Base-by-base conservation (phyloP, 2,888 invertebrate species). In the Cepaea hortensis region DNA sequence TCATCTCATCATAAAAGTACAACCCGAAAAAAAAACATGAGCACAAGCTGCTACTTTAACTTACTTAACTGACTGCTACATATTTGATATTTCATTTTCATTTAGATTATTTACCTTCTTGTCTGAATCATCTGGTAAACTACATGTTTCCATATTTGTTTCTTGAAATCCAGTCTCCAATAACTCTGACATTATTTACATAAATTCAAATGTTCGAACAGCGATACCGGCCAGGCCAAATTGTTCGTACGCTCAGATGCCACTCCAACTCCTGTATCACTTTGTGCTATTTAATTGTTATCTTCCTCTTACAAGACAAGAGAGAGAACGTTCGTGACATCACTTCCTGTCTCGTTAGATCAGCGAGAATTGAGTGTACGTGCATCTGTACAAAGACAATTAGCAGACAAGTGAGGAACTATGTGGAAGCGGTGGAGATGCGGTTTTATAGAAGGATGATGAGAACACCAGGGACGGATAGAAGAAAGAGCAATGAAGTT, bases 101-200 rank as follows among this genome's bases (percentile, higher is more conserved):
- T 23, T 23, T 72, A 15, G 3, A 20, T 84, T 72, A 76, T 86
- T 90, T 90, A 93, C 93, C 92, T 91, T 89, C 90, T 92, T 93
- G 48, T 91, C 90, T 75, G 93, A 92, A 85, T 93, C 92, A 86
- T 93, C 93, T 50, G 91, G 89, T 73, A 92, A 90, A 87, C 91
- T 91, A 89, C 92, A 92, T 73, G 92, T 93, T 90, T 93, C 93
- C 93, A 93, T 93, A 88, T 90, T 92, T 87, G 91, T 92, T 89
- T 93, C 93, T 89, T 91, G 85, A 85, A 79, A 79, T 55, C 85
- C 85, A 6, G 85, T n/a, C 15, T 85, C 85, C 68, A 61, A 50
- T 85, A 85, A 46, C 72, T 85, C 81, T 70, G 85, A 81, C 85
- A 85, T 85, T 85, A 85, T 85, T 85, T 61, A 85, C 85, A 85